Evolutionary conservation across 2,888 invertebrate genomes (phyloP), one percentile per base, ranked within the genome.

Genomic region (Drosophila incognita): DNA sequence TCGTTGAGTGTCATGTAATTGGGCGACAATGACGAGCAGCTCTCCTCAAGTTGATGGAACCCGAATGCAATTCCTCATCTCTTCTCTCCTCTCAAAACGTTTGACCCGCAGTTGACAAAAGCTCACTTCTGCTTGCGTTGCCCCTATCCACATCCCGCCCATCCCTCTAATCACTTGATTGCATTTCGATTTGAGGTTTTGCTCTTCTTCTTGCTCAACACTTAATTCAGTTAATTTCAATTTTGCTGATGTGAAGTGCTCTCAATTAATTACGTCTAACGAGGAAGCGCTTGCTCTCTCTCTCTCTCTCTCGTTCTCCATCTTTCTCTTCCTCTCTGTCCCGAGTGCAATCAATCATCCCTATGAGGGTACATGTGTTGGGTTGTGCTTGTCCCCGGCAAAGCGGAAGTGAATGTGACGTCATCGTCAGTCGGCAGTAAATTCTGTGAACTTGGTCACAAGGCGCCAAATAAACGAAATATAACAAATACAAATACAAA

Each of bases 191-290:
- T 74, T 66, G 66, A 68, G 52, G 70, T 77, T 82, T 75, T 76
- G 71, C 56, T 57, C 21, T 10, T 31, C 21, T 33, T 35, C 54
- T 49, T 31, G 7, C n/a, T n/a, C n/a, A 31, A 13, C 63, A 71
- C 70, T 88, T 81, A 83, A 81, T 87, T 87, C 69, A 75, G 71
- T 87, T 85, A 79, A 85, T 81, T 90, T 81, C 59, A 69, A 76
- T 69, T 65, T 69, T 40, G 7, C 33, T 27, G 46, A 33, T 31
- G 42, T 35, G 58, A 40, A 66, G 57, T 54, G 46, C 70, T 73
- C 71, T 59, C 38, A 76, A 87, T 83, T 79, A 84, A 83, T 83
- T 74, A 69, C n/a, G 36, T 52, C 57, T 69, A 68, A 51, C 51
- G 21, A 31, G 42, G 11, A 42, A 57, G 21, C 18, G 33, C 67